Evolutionary conservation across 37 sponge, comb jelly and placozoan species (phyloP), one percentile per base, ranked within the genome.

Genomic region (Beroe ovata): DNA sequence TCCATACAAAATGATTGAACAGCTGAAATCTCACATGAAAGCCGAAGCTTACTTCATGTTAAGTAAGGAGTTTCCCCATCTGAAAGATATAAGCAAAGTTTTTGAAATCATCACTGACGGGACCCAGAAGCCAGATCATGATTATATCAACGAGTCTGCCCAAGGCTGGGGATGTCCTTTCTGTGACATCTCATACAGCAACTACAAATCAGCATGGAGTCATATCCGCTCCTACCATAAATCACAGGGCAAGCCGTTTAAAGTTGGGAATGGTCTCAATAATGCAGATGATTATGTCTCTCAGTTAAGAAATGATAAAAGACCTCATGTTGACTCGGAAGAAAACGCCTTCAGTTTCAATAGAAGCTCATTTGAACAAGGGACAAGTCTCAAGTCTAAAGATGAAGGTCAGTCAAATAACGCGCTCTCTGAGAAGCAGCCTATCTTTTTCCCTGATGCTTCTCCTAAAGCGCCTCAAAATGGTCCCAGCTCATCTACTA

Each of bases 181-280:
- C 16, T 66, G 69, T 33, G 29, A 34, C 36, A 66, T 30, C 33
- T 34, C 32, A 33, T 66, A 66, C 30, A 25, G 34, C 16, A 66
- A 66, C 69, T 66, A 66, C 36, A 66, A 66, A 30, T 66, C 69
- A 3, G 69, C 69, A 18, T 66, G 69, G 69, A 66, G 69, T 33
- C 69, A 66, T 30, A 66, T 66, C 30, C 25, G 69, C 16, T 66
- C 69, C 14, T 66, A 66, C 30, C 69, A 66, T 30, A 66, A 66
- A 30, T 66, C 69, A 34, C 32, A 29, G 1, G 69, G 69, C 2
- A 30, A 29, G 25, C 69, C 69, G 3, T 66, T 66, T 30, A 66
- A 66, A 30, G 59, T 58, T 58, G 59, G 59, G 59, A 58, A 58
- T 58, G 59, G 16, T 19, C 59, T 58, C 16, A 11, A 11, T 58